phyloP scores from a whole-genome alignment of 2,113 vertebrate species.

The Scopus umbretta region DNA sequence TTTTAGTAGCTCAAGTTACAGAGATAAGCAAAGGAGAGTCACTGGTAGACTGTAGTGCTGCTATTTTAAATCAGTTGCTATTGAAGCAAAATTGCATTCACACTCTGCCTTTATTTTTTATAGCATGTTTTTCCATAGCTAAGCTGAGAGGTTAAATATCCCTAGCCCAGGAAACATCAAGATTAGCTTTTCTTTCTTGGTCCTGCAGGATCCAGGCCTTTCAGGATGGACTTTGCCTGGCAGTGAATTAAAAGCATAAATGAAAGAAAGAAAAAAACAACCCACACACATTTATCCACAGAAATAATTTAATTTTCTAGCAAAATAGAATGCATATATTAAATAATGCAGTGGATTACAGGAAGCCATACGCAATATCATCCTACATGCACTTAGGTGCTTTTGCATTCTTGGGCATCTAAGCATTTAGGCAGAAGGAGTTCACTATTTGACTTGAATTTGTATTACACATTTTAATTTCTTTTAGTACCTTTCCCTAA shows the following conservation, averaged over 20 bases:
- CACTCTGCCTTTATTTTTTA: not conserved
- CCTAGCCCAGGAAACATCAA: not conserved
- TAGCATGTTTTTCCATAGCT: not conserved
- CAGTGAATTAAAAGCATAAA: not conserved
- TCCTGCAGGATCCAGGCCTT: not conserved
- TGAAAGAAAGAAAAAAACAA: too few species aligned
- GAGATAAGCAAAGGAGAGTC: not conserved
- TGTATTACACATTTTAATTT: not conserved
- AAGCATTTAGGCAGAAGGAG: not conserved
- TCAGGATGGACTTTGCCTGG: not conserved
- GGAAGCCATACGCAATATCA: not conserved
- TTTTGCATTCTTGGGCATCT: not conserved
- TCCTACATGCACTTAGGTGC: accelerated
- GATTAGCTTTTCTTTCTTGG: not conserved
- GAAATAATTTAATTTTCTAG: not conserved
- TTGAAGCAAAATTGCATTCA: not conserved
- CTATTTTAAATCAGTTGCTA: not conserved
- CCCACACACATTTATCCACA: not conserved
- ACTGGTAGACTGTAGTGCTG: not conserved
- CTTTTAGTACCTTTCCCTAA: not conserved
- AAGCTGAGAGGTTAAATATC: not conserved
- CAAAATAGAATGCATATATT: not conserved
- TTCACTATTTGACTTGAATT: not conserved
- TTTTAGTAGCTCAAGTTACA: not conserved
- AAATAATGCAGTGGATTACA: not conserved